Conservation (phyloP, 1,140 invertebrate species). For the Ceratosolen solmsi region DNA sequence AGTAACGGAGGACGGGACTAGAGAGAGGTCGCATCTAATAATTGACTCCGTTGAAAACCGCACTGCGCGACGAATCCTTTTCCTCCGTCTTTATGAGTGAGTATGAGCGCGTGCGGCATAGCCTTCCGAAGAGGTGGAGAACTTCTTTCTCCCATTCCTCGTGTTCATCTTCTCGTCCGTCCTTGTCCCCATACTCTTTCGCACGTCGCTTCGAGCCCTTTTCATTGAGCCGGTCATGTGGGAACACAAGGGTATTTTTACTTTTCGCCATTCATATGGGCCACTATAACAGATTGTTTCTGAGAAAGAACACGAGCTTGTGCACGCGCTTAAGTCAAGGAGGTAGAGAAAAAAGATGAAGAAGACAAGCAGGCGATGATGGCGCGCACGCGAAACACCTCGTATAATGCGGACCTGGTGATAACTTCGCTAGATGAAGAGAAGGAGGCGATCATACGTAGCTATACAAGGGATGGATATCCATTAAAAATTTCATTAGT, state of each 20-base stretch:
- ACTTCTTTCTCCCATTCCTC: conserved; percentile 47
- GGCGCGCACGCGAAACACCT: conserved; percentile 51
- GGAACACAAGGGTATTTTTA: conserved; percentile 70
- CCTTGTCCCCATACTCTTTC: conserved; percentile 52
- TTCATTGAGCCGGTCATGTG: conserved; percentile 69
- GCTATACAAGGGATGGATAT: conserved; percentile 55
- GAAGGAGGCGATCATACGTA: conserved; percentile 60
- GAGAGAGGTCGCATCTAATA: conserved; percentile 68
- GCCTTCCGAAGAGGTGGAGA: conserved; percentile 34
- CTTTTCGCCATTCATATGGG: conserved; percentile 72
- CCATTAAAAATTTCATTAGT: conserved; percentile 15
- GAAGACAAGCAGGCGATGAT: background rate
- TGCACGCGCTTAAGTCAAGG: background rate
- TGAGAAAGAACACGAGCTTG: conserved; percentile 62
- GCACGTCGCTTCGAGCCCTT: conserved; percentile 48
- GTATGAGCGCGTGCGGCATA: conserved; percentile 61
- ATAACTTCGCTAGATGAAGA: conserved; percentile 55
- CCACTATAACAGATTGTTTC: conserved; percentile 73
- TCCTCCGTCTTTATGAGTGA: conserved; percentile 53
- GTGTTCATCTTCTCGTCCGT: conserved; percentile 3
- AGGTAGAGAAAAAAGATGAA: conserved; percentile 39
- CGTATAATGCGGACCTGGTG: conserved; percentile 56
- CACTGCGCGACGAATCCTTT: conserved; percentile 72
- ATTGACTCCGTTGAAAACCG: conserved; percentile 74
- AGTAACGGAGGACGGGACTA: no score